Base-by-base conservation (phyloP, 2,797 vertebrate species). In the Falco cherrug region DNA sequence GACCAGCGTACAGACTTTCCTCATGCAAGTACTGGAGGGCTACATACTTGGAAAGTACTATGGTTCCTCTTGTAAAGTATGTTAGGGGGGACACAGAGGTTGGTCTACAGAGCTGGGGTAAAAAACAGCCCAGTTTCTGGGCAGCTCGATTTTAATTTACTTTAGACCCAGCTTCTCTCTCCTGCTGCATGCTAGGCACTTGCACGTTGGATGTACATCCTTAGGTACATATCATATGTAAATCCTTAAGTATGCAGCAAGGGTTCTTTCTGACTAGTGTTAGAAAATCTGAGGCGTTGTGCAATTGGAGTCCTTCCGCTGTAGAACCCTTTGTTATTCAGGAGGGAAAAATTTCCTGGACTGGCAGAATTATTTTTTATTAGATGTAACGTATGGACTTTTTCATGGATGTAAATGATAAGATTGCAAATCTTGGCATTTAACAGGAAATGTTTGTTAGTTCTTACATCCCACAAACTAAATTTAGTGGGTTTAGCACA, bases 61-160 rank as follows among this genome's bases (percentile, higher is more conserved):
- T 0, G 10, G 18, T 28, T 41, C 53, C 76, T 24, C 43, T 29
- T 33, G 5, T 16, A 29, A 29, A 25, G 4, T 3, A 22, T 3
- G 35, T 11, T n/a, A 59, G 61, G 22, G 43, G 29, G 10, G 31
- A 7, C 53, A 22, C 0, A 7, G 39, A 50, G 0, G 0, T 39
- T 39, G 37, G 37, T 28, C 26, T 21, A 1, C 0, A 51, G 64
- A 59, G 31, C 22, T 53, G 47, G 2, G 13, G 18, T 22, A 18
- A 37, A 57, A 65, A 59, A 2, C 11, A 35, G 50, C 35, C 28
- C 84, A 43, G 2, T 3, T 33, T 28, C 64, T 45, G 57, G 2
- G 26, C 59, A 61, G 37, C 11, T 35, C 78, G 16, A 1, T 5
- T 13, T 17, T 51, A 31, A 47, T 67, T 17, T 26, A 9, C 28